Base-by-base conservation (phyloP, 2,888 invertebrate species). In the Trachelus troglodyta region DNA sequence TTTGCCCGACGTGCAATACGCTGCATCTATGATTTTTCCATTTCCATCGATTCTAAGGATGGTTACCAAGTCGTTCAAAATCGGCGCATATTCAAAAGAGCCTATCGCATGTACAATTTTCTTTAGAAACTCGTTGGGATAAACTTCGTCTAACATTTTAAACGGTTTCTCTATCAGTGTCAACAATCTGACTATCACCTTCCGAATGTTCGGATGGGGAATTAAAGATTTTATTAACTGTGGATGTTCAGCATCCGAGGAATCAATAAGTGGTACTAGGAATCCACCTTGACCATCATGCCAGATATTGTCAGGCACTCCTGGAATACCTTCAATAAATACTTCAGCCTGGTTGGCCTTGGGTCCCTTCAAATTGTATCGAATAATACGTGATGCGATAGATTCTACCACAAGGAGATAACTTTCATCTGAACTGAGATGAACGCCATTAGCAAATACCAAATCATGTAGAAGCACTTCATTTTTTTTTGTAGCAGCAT, bases 361-460 rank as follows among this genome's bases (percentile, higher is more conserved):
- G 0, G 95, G 92, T 4, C 98, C 98, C 88, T 94, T 95, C 12
- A 99, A 89, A 88, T 97, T 93, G 90, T 97, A 96, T 87, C 96
- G 96, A 9, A 93, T 87, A n/a, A 98, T 92, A 82, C 96, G 94
- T 77, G 93, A 94, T 6, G 92, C 92, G 4, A 91, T 88, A 0
- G 95, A 94, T 92, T 99, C 99, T 1, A 95, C 92, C 0, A 98
- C 94, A 35, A 99, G 91, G 4, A 99, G 89, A 87, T 96, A 97
- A 80, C 96, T 95, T 89, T 97, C 96, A 87, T 97, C 95, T 9
- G 95, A 94, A 23, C 97, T 96, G 0, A 99, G 87, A 76, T 94
- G 94, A 34, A 99, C 91, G 30, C 99, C 99, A 92, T 99, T 99
- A 0, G 98, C 94, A 92, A 98, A 98, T 91, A 94, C 95, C 0